Evolutionary conservation across 2,113 vertebrate species (phyloP).

Genomic region (Cyprinodon tularosa): DNA sequence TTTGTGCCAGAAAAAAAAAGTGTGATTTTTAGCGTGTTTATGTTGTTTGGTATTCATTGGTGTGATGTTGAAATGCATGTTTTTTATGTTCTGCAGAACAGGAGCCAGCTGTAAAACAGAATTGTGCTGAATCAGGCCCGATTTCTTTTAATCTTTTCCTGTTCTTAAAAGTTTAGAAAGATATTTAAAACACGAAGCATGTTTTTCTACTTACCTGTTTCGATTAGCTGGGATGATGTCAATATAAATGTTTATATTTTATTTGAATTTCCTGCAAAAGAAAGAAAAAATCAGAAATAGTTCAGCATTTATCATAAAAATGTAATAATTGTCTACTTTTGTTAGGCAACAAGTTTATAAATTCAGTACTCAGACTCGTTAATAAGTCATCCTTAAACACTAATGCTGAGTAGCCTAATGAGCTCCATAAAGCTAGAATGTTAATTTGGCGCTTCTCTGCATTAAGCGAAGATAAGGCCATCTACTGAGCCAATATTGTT

Average conservation of each 20-base stretch:
- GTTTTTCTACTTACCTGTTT: background rate
- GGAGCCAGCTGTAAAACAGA: no score
- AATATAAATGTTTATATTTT: background rate
- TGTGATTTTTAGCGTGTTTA: no score
- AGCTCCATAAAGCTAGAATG: background rate
- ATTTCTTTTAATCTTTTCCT: no score
- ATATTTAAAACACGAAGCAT: background rate
- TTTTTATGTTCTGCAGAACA: no score
- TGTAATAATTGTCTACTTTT: background rate
- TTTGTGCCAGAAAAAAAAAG: background rate
- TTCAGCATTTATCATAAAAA: background rate
- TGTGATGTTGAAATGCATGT: no score
- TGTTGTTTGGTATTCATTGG: no score
- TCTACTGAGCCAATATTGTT: background rate
- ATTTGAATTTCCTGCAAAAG: background rate
- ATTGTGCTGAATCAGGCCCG: no score
- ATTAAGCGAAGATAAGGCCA: background rate
- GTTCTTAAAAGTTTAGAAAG: no score
- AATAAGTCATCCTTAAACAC: background rate
- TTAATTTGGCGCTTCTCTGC: background rate
- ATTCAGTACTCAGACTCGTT: background rate
- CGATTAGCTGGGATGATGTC: background rate
- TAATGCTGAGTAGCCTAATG: background rate
- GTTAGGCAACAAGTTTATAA: background rate
- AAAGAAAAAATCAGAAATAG: background rate